Evolutionary conservation across 2,797 vertebrate species (phyloP).

Genomic region (Pseudochaenichthys georgianus): DNA sequence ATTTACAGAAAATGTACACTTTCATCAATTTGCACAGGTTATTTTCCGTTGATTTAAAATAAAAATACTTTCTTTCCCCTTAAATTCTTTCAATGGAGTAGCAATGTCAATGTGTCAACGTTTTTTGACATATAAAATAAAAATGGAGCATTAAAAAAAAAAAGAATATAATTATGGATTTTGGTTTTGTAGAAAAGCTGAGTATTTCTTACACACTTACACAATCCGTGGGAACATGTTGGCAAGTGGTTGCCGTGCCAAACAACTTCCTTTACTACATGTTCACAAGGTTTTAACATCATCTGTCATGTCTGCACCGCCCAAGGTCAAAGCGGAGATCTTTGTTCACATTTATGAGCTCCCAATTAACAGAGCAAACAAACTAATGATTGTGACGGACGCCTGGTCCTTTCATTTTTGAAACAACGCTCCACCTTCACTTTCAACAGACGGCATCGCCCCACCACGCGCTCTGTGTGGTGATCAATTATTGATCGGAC

Average conservation of each 20-base stretch:
- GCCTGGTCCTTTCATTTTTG: conserved; percentile 56
- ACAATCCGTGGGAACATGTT: too few relatives aligned
- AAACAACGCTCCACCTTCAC: conserved; percentile 55
- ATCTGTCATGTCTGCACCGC: conserved; percentile 37
- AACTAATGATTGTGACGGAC: conserved; percentile 70
- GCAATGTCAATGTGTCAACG: background rate
- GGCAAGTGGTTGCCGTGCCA: background rate
- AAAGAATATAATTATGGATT: background rate
- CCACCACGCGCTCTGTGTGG: conserved; percentile 67
- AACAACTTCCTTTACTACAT: background rate
- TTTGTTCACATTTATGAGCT: conserved; percentile 66
- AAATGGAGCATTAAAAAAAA: background rate
- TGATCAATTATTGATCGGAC: conserved; percentile 76
- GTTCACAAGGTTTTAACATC: conserved; percentile 34
- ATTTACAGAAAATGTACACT: background rate
- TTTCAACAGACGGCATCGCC: conserved; percentile 54
- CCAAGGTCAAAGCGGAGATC: conserved; percentile 40
- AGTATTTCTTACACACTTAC: background rate
- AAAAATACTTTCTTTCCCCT: background rate
- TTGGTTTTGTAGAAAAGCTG: background rate
- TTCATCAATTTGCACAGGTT: background rate
- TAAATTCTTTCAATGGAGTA: background rate
- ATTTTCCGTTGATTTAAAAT: background rate
- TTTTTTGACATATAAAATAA: background rate
- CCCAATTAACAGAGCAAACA: conserved; percentile 76